A percentile compares a stretch with the other conserved stretches of the same genome.
These are phyloP conservation scores for Tethea ocularis DNA, from an alignment of 2,888 invertebrate genomes.

Conservation along the genomic window DNA sequence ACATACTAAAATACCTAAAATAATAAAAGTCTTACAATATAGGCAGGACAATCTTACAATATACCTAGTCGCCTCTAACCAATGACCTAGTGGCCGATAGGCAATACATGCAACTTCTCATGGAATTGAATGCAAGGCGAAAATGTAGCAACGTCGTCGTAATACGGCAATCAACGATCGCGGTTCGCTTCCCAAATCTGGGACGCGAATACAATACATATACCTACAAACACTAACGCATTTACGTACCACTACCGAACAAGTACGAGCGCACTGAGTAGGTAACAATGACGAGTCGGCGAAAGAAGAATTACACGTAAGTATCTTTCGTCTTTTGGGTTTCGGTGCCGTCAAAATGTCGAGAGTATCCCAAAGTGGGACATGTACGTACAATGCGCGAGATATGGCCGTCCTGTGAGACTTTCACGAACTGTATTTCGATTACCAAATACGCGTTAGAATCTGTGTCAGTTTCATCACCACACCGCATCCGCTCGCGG, in stretches of 20 bases:
- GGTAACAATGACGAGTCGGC: constrained; percentile 61
- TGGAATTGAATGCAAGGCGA: constrained; percentile 79
- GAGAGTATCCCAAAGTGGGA: constrained; percentile 72
- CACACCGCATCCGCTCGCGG: constrained; percentile 74
- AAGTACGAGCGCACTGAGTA: constrained; percentile 54
- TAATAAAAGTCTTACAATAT: neutral
- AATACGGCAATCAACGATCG: constrained; percentile 76
- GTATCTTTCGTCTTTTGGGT: constrained; percentile 70
- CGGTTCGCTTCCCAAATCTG: constrained; percentile 77
- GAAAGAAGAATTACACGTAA: constrained; percentile 64
- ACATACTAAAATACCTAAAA: neutral
- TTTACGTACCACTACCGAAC: constrained; percentile 35
- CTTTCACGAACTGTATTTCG: constrained; percentile 81
- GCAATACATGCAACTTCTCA: constrained; percentile 75
- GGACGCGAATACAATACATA: constrained; percentile 68
- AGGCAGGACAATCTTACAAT: constrained; percentile 10
- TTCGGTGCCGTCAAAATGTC: constrained; percentile 76
- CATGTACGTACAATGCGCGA: constrained; percentile 72
- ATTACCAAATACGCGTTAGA: constrained; percentile 83
- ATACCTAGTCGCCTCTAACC: constrained; percentile 44
- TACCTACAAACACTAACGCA: constrained; percentile 41
- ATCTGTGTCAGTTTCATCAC: constrained; percentile 84
- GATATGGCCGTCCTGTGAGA: constrained; percentile 78
- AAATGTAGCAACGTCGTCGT: constrained; percentile 77
- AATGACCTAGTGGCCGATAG: constrained; percentile 73